These are phyloP conservation scores for Ypsolopha sequella DNA, from an alignment of 2,888 invertebrate genomes.

Conservation along the genomic window DNA sequence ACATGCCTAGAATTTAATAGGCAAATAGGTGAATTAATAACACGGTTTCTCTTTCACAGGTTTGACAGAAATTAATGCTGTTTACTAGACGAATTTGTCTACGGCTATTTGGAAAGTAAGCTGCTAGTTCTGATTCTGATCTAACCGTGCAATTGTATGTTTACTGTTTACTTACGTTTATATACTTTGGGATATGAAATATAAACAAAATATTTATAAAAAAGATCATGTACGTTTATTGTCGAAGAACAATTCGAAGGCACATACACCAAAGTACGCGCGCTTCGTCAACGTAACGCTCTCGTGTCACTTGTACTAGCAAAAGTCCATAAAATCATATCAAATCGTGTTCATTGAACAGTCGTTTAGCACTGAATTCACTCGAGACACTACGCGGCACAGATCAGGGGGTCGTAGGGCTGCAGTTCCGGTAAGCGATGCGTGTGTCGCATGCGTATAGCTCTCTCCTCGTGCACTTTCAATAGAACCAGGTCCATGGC, in stretches of 20 bases:
- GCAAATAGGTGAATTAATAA: slow-evolving; percentile 2
- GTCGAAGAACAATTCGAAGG: slow-evolving; percentile 63
- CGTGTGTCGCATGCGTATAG: slow-evolving; percentile 26
- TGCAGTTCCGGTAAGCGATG: slow-evolving; percentile 40
- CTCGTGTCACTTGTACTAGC: slow-evolving; percentile 33
- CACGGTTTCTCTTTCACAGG: background rate
- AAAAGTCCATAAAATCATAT: slow-evolving; percentile 14
- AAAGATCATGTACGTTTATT: slow-evolving; percentile 67
- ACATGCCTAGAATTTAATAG: slow-evolving; percentile 6
- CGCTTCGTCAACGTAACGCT: slow-evolving; percentile 62
- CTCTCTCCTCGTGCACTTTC: slow-evolving; percentile 68
- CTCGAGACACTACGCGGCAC: slow-evolving; percentile 44
- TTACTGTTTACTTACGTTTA: background rate
- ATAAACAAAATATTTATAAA: slow-evolving; percentile 15
- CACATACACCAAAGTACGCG: slow-evolving; percentile 62
- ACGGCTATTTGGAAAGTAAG: background rate
- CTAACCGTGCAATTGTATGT: background rate
- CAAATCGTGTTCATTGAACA: slow-evolving; percentile 41
- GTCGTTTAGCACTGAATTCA: slow-evolving; percentile 34
- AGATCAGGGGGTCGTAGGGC: slow-evolving; percentile 57
- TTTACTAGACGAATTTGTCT: background rate
- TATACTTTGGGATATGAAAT: background rate
- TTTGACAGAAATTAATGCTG: background rate
- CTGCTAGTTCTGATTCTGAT: background rate
- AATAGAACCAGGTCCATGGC: slow-evolving; percentile 91